Evolutionary conservation across 2,113 vertebrate genomes (phyloP).

Genomic region (Vimba vimba): DNA sequence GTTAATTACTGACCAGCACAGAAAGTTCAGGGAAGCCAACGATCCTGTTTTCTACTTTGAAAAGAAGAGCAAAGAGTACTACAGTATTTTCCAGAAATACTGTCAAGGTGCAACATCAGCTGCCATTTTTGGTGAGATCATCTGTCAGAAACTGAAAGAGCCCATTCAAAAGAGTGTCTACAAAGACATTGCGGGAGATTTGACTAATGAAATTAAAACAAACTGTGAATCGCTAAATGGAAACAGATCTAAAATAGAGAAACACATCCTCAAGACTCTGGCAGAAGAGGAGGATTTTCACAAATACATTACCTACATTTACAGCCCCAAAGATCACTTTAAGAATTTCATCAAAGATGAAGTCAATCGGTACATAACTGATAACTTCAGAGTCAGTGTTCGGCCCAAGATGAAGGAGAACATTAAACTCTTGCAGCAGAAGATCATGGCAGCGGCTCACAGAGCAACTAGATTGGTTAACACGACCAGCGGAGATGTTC

Average conservation of each 20-base stretch:
- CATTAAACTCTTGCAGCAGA: neutral
- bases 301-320: slow-evolving; percentile 67
- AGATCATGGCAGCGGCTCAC: slow-evolving; percentile 42
- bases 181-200: slow-evolving; percentile 56
- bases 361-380: slow-evolving; percentile 52
- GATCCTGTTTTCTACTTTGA: slow-evolving; percentile 54
- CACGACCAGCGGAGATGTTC: rapidly evolving
- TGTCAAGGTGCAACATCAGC: slow-evolving; percentile 61
- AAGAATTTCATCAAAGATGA: neutral
- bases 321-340: slow-evolving; percentile 6
- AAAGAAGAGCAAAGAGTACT: neutral
- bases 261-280: slow-evolving; percentile 71
- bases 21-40: slow-evolving; percentile 61
- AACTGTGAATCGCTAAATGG: slow-evolving; percentile 65
- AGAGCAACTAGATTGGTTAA: slow-evolving; percentile 51
- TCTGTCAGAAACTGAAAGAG: slow-evolving; percentile 70
- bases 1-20: rapidly evolving
- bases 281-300: slow-evolving; percentile 74
- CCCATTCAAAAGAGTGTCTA: slow-evolving; percentile 43
- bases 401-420: neutral
- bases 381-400: neutral
- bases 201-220: slow-evolving; percentile 64
- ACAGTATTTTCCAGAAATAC: neutral
- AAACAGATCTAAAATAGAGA: slow-evolving; percentile 35
- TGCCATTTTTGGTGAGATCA: slow-evolving; percentile 65